Conservation (phyloP, 2,888 invertebrate species). For the Gnatocerus cornutus region DNA sequence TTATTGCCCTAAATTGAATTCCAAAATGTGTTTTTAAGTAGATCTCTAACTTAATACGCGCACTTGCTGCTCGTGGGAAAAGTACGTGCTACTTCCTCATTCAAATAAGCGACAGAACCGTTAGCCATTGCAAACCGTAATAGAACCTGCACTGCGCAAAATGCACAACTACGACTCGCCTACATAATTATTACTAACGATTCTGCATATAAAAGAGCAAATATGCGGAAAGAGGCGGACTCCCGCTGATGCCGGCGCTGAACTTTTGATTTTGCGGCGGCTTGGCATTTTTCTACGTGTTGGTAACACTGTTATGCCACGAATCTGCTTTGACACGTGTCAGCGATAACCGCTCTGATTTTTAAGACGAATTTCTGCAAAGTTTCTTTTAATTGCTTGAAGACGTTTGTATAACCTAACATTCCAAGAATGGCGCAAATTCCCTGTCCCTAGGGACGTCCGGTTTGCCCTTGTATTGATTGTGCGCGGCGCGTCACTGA, state of each 20-base stretch:
- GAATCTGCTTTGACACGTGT: no score
- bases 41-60: slow-evolving; percentile 37
- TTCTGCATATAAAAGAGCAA: slow-evolving; percentile 32
- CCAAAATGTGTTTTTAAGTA: background rate
- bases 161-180: slow-evolving; percentile 42
- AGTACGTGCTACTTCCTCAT: slow-evolving; percentile 60
- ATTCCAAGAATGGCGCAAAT: background rate
- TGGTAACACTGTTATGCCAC: no score
- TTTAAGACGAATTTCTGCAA: no score
- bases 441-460: slow-evolving; percentile 54
- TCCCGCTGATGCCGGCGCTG: slow-evolving; percentile 4
- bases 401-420: background rate
- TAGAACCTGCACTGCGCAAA: slow-evolving; percentile 50
- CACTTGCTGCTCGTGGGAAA: slow-evolving; percentile 61
- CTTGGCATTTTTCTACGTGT: no score
- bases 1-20: no score
- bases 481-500: slow-evolving; percentile 53
- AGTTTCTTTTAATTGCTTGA: no score
- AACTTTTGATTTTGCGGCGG: no score
- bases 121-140: slow-evolving; percentile 55
- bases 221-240: slow-evolving; percentile 42
- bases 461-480: slow-evolving; percentile 56
- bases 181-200: slow-evolving; percentile 43
- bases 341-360: no score
- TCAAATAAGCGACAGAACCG: slow-evolving; percentile 62